These are phyloP conservation scores for Nomada lathburiana DNA, from an alignment of 2,888 invertebrate species.

Conservation along the genomic window DNA sequence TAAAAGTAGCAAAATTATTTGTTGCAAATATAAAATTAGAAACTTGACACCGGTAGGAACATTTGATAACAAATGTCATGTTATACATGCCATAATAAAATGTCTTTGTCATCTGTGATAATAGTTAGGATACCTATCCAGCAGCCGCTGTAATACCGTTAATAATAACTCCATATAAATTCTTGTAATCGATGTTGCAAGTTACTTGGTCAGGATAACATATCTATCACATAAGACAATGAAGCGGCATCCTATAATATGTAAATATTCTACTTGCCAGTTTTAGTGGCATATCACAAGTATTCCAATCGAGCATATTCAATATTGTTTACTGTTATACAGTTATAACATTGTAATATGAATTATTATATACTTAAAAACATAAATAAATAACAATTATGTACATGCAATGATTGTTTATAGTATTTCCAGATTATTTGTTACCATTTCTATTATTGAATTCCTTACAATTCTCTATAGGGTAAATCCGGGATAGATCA, in stretches of 20 bases:
- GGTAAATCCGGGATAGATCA: too few species aligned
- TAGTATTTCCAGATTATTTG: background rate
- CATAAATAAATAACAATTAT: conserved; percentile 63
- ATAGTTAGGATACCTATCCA: conserved; percentile 79
- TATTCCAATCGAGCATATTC: conserved; percentile 79
- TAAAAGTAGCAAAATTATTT: conserved; percentile 16
- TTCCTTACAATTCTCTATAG: background rate
- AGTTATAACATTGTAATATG: conserved; percentile 77
- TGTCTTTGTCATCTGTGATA: conserved; percentile 84
- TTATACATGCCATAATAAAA: conserved; percentile 47
- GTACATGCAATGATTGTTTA: conserved; percentile 27
- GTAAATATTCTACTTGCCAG: conserved; percentile 74
- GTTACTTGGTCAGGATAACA: conserved; percentile 62
- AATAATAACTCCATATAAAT: conserved; percentile 68
- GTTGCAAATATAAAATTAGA: conserved; percentile 11
- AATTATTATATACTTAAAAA: conserved; percentile 75
- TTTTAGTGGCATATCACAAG: conserved; percentile 73
- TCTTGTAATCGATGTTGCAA: conserved; percentile 68
- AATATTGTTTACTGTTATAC: conserved; percentile 78
- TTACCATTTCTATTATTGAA: background rate
- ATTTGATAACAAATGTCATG: conserved; percentile 66
- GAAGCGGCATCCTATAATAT: conserved; percentile 67
- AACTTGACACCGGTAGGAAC: conserved; percentile 45
- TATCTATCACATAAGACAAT: conserved; percentile 65
- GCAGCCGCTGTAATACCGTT: conserved; percentile 76